Base-by-base conservation (phyloP, 53 echinoderm and acorn worm species). In the Holothuria scabra region DNA sequence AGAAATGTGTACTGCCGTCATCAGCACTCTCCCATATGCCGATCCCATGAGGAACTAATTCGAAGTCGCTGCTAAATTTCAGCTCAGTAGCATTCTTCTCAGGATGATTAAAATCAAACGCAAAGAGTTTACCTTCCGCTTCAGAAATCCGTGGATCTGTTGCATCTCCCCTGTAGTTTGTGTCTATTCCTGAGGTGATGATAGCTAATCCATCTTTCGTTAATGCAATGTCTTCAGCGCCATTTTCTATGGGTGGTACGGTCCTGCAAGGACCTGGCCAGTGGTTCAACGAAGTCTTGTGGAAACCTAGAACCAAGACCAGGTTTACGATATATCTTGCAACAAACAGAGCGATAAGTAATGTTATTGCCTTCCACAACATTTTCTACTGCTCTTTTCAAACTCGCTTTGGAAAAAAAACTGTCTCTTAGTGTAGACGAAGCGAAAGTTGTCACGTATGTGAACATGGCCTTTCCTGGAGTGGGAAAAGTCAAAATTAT, bases 231-330 rank as follows among this genome's bases (percentile, higher is more conserved):
- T 70, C 71, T 32, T 70, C 41, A 38, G 71, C 71, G 10, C 71
- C 41, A 30, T 32, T 22, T 32, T 70, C 71, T 22, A 70, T 18
- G 33, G 71, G 71, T 37, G 71, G 16, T 8, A 70, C 71, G 2
- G 71, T 37, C 16, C 71, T 28, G 71, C 71, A 70, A 23, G 71
- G 71, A 22, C 71, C 71, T 31, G 71, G 71, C 71, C 71, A 70
- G 41, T 70, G 71, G 32, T 32, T 70, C 34, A 23, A 26, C 0
- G 41, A 12, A 6, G 71, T 70, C 41, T 70, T 70, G 41, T 70
- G 71, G 41, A 37, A 70, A 3, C 71, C 71, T 33, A 70, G 26
- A 13, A 70, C 0, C 26, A 29, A 70, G n/a, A 18, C 71, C 0
- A 70, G 38, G 12, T 37, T 37, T 11, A 32, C 18, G 41, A 70